Evolutionary conservation across 2,888 invertebrate species (phyloP), one percentile per base, ranked within the genome.

Genomic region (Xanthia icteritia): DNA sequence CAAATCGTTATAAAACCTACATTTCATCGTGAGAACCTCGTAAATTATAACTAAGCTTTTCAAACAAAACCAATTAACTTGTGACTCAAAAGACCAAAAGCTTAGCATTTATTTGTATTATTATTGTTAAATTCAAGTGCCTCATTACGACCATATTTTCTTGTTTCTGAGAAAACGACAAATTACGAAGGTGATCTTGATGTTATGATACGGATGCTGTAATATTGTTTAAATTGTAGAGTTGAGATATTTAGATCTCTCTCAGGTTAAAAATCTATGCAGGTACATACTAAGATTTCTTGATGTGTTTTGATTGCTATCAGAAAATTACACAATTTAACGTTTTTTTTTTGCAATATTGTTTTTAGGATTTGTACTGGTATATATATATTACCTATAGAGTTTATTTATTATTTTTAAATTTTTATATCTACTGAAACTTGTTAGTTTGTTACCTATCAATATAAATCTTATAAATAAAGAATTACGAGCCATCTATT

Each of bases 141-240:
- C 92, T 92, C 92, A 93, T 94, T 93, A 93, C 89, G 86, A 85
- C 88, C 64, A 74, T 84, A 91, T 87, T 91, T 58, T 88, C 88
- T 81, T 83, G 81, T 88, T 93, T 93, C 94, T 93, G 94, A 90
- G 95, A 95, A 95, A 93, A 93, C 88, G 87, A 91, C 94, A 92
- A 94, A 95, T 94, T 94, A 94, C 90, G 91, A 95, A 94, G 93
- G 92, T 92, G 90, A 93, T 93, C 94, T 88, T 92, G 92, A 92
- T 93, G 87, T 90, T 77, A 87, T 87, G 91, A 92, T 92, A 92
- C 84, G 85, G 83, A 86, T 79, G 82, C 85, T 83, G 83, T 88
- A 88, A 88, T 89, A 88, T 87, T 89, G 86, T 91, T 89, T 85
- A 91, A 92, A 89, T 89, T 92, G 91, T 92, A 87, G 88, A 92